phyloP scores from a whole-genome alignment of 2,888 invertebrate genomes.

The Andrena fulva region DNA sequence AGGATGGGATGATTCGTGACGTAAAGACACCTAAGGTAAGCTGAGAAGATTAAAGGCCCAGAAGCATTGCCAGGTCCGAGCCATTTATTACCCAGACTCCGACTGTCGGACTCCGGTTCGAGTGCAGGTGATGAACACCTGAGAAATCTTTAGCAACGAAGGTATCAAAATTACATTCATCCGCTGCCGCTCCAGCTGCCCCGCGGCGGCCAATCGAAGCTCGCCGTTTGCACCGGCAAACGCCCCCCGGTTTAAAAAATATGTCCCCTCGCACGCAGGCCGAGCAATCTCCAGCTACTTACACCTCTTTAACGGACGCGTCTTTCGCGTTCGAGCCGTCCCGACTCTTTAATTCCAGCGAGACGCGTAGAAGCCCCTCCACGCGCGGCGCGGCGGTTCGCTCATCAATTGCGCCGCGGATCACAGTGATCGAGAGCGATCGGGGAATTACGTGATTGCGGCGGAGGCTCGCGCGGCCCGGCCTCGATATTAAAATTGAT shows the following conservation, averaged over 20 bases:
- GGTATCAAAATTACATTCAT: conserved; percentile 59
- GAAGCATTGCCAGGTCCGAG: conserved; percentile 35
- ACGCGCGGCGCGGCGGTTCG: background rate
- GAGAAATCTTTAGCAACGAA: conserved; percentile 63
- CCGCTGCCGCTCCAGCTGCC: conserved; percentile 46
- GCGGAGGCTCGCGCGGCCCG: background rate
- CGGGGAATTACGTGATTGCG: conserved; percentile 14
- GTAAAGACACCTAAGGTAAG: conserved; percentile 33
- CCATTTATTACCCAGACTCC: conserved; percentile 54
- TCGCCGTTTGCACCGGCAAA: conserved; percentile 31
- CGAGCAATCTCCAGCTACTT: background rate
- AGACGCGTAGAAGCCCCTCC: background rate
- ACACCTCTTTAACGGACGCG: conserved; percentile 30
- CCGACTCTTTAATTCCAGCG: conserved; percentile 12
- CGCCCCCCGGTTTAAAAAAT: conserved; percentile 11
- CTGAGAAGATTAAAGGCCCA: conserved; percentile 38
- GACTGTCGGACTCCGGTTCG: conserved; percentile 45
- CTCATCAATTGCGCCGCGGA: conserved; percentile 9
- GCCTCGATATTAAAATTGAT: conserved; percentile 51
- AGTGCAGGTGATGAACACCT: conserved; percentile 55
- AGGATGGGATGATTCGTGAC: conserved; percentile 20
- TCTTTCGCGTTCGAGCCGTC: background rate
- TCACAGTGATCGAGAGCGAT: conserved; percentile 47
- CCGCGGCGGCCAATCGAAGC: conserved; percentile 40
- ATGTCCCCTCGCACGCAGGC: background rate